Percentiles rank a stretch among this genome's conserved stretches.
Conservation (phyloP, 2,888 invertebrate species). For the Piscicola geometra region DNA sequence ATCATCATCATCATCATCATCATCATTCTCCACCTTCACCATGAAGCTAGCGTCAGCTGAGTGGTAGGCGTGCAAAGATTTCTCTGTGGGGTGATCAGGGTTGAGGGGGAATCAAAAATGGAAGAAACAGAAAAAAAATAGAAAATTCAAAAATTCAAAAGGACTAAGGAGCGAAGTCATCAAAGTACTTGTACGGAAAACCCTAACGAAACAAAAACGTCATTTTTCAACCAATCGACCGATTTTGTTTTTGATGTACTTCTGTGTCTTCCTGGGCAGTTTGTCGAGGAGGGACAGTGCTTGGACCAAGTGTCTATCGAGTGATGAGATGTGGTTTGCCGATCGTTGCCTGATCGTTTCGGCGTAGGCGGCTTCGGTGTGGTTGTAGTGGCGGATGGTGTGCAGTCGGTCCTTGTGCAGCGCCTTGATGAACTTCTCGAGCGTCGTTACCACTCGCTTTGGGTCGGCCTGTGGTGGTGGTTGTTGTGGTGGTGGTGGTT, state of each 20-base stretch:
- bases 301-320: constrained; percentile 66
- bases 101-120: too few species aligned
- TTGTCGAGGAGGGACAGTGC: constrained; percentile 84
- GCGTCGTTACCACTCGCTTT: constrained; percentile 86
- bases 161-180: too few species aligned
- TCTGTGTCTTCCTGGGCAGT: constrained; percentile 48
- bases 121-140: not conserved
- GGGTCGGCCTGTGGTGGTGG: not conserved
- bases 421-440: constrained; percentile 84
- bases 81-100: constrained; percentile 22
- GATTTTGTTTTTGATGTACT: constrained; percentile 47
- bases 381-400: constrained; percentile 90
- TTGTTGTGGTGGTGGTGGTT: not conserved
- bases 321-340: constrained; percentile 55
- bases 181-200: too few species aligned
- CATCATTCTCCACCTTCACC: constrained; percentile 17
- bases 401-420: constrained; percentile 95
- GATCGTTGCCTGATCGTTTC: constrained; percentile 47
- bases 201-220: too few species aligned
- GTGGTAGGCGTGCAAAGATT: constrained; percentile 28
- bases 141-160: too few species aligned
- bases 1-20: too few species aligned
- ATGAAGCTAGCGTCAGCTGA: constrained; percentile 29
- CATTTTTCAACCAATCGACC: too few species aligned
- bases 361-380: constrained; percentile 79